Percentiles rank a stretch among this genome's conserved stretches.
phyloP scores from a whole-genome alignment of 2,113 vertebrate genomes.

The Boleophthalmus pectinirostris region DNA sequence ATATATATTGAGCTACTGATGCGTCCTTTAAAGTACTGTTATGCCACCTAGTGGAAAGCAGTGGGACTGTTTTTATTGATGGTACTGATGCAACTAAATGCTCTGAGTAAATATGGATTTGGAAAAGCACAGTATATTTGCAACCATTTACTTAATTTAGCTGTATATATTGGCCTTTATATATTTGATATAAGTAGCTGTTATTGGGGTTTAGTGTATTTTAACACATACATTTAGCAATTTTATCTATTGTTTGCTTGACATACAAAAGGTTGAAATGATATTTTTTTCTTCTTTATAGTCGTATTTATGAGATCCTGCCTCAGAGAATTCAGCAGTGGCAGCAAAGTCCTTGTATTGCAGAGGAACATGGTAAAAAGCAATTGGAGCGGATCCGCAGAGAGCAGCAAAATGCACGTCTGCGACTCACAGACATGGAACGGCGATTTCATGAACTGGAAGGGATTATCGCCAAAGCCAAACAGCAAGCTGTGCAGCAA shows the following conservation, averaged over 20 bases:
- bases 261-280: background rate
- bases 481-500: slow-evolving; percentile 90
- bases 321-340: slow-evolving; percentile 97
- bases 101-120: background rate
- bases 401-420: slow-evolving; percentile 89
- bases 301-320: slow-evolving; percentile 95
- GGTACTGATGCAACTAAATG: background rate
- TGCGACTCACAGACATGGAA: slow-evolving; percentile 94
- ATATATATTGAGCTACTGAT: background rate
- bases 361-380: slow-evolving; percentile 93
- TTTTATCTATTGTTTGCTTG: background rate
- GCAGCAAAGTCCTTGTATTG: slow-evolving; percentile 96
- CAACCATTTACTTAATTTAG: too few relatives aligned
- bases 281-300: slow-evolving; percentile 41
- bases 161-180: too few relatives aligned
- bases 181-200: background rate
- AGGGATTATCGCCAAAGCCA: slow-evolving; percentile 90
- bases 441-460: slow-evolving; percentile 93
- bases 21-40: background rate
- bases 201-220: background rate
- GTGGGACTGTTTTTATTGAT: background rate
- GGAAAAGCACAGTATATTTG: too few relatives aligned
- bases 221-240: background rate
- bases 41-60: slow-evolving; percentile 6
- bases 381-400: slow-evolving; percentile 91